Conservation (phyloP, 2,113 vertebrate genomes). For the Tachysurus vachellii region DNA sequence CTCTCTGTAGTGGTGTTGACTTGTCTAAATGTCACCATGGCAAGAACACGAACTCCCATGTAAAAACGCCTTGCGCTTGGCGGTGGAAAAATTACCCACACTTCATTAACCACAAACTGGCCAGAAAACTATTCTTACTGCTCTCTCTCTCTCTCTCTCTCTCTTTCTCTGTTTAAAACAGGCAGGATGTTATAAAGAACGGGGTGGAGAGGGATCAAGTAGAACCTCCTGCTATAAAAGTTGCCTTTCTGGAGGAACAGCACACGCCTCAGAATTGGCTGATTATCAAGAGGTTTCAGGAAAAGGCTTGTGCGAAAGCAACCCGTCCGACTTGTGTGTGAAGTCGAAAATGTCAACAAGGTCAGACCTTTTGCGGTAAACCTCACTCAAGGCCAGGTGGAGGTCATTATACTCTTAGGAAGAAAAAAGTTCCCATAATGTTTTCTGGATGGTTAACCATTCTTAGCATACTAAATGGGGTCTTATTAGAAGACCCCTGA, state of each 20-base stretch:
- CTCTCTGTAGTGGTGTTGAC: background rate
- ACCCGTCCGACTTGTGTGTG: background rate
- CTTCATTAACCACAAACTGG: slow-evolving; percentile 44
- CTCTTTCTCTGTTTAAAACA: background rate
- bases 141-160: background rate
- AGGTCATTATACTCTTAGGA: slow-evolving; percentile 13
- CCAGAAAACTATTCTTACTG: slow-evolving; percentile 38
- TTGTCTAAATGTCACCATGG: slow-evolving; percentile 40
- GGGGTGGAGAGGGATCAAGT: slow-evolving; percentile 39
- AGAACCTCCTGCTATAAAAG: slow-evolving; percentile 33
- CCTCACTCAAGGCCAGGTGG: slow-evolving; percentile 13
- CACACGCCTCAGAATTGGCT: slow-evolving; percentile 23
- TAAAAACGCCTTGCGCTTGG: slow-evolving; percentile 19
- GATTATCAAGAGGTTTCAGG: slow-evolving; percentile 19
- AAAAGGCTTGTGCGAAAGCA: slow-evolving; percentile 9
- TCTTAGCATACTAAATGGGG: background rate
- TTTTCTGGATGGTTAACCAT: slow-evolving; percentile 1
- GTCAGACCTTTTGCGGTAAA: slow-evolving; percentile 21
- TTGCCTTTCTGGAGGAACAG: slow-evolving; percentile 26
- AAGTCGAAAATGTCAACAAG: slow-evolving; percentile 22
- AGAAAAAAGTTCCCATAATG: background rate
- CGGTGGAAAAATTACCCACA: slow-evolving; percentile 37
- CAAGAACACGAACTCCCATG: slow-evolving; percentile 33
- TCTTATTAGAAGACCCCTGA: background rate
- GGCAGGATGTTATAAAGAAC: slow-evolving; percentile 22